phyloP scores from a whole-genome alignment of 2,888 invertebrate genomes.

The Fragum fragum region DNA sequence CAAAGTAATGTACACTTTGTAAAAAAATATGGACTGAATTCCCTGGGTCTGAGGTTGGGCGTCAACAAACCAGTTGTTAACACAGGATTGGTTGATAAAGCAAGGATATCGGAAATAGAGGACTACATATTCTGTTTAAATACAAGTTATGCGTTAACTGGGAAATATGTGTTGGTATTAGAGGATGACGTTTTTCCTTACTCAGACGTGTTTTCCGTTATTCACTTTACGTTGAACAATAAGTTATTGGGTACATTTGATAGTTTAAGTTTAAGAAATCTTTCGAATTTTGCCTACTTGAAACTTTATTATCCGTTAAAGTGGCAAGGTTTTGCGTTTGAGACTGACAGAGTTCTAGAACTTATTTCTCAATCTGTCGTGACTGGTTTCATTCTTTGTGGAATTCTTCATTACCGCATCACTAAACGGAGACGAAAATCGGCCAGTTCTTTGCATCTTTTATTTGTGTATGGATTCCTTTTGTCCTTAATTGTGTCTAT shows the following conservation, averaged over 20 bases:
- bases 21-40: neutral
- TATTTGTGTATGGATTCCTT: neutral
- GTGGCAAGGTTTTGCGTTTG: conserved; percentile 35
- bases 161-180: conserved; percentile 10
- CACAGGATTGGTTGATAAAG: neutral
- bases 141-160: neutral
- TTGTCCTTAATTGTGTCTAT: neutral
- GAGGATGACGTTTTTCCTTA: conserved; percentile 34
- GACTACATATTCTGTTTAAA: conserved; percentile 33
- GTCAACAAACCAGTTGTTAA: neutral
- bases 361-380: neutral
- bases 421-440: neutral
- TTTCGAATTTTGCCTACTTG: conserved; percentile 8
- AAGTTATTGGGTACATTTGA: neutral
- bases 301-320: conserved; percentile 30
- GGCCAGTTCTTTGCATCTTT: neutral
- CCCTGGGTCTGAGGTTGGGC: neutral
- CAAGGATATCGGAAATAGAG: conserved; percentile 19
- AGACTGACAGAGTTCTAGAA: conserved; percentile 15
- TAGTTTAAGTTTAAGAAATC: neutral
- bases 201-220: neutral
- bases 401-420: neutral
- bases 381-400: neutral
- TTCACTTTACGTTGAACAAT: conserved; percentile 9
- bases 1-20: conserved; percentile 21